phyloP scores from a whole-genome alignment of 2,888 invertebrate species.

The Leptinotarsa peninsularis region DNA sequence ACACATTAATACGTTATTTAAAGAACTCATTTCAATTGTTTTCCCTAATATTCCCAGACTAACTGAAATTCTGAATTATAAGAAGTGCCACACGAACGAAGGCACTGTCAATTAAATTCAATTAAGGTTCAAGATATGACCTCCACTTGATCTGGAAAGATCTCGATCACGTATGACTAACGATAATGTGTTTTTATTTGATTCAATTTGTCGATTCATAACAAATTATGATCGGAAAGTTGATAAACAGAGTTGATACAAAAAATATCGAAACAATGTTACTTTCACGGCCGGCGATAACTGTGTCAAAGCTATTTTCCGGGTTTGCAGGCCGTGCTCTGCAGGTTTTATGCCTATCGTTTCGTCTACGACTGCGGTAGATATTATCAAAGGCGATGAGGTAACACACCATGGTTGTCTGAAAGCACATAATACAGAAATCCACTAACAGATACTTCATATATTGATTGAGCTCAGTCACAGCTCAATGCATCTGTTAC shows the following conservation, averaged over 20 bases:
- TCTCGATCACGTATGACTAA: conserved; percentile 8
- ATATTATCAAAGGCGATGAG: no score
- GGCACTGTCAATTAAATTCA: conserved; percentile 36
- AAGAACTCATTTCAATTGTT: conserved; percentile 21
- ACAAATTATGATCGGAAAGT: background rate
- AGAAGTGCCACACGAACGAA: conserved; percentile 9
- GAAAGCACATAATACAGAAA: no score
- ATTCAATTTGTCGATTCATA: conserved; percentile 13
- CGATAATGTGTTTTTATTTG: background rate
- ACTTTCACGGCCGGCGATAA: no score
- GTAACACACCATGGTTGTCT: no score
- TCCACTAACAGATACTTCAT: no score
- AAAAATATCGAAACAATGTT: background rate
- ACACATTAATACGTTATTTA: conserved; percentile 45
- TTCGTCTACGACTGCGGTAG: no score
- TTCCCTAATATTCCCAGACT: conserved; percentile 7
- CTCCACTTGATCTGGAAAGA: conserved; percentile 14
- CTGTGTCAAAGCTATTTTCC: no score
- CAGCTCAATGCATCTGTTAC: no score
- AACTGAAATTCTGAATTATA: conserved; percentile 14
- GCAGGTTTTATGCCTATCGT: no score
- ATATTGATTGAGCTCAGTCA: no score
- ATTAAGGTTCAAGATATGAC: conserved; percentile 30
- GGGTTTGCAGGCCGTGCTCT: no score
- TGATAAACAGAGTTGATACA: background rate